A percentile compares a stretch with the other conserved stretches of the same genome.
These are phyloP conservation scores for Calliphora vicina DNA, from an alignment of 1,140 invertebrate genomes.

Conservation along the genomic window DNA sequence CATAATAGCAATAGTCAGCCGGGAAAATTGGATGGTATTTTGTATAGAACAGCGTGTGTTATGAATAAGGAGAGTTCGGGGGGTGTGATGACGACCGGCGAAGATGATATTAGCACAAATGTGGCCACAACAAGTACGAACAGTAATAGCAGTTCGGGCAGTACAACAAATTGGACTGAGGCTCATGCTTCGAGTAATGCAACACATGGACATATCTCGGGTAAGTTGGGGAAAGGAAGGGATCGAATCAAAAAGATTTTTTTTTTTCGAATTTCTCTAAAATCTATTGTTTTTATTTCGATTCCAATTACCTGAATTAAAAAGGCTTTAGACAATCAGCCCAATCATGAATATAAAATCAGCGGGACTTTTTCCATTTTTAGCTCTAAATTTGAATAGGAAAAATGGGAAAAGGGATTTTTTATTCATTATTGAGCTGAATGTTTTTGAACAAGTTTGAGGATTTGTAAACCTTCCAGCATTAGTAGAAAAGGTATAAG, in stretches of 20 bases:
- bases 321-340: too few species aligned
- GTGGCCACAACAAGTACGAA: conserved; percentile 47
- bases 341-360: too few species aligned
- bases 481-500: too few species aligned
- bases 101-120: conserved; percentile 20
- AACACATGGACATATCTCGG: background rate
- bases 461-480: too few species aligned
- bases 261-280: too few species aligned
- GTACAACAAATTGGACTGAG: conserved; percentile 50
- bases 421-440: too few species aligned
- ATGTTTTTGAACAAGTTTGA: too few species aligned
- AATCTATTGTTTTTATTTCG: too few species aligned
- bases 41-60: conserved; percentile 58
- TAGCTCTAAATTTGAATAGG: too few species aligned
- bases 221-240: background rate
- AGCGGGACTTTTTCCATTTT: too few species aligned
- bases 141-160: conserved; percentile 49
- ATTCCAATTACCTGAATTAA: too few species aligned
- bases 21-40: conserved; percentile 59
- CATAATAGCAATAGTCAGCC: conserved; percentile 58
- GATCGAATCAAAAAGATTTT: background rate
- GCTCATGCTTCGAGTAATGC: conserved; percentile 31
- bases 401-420: too few species aligned
- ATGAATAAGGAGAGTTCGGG: conserved; percentile 53
- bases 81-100: background rate